A percentile compares a stretch with the other conserved stretches of the same genome.
Conservation (phyloP, 2,888 invertebrate species). For the Latrodectus elegans region DNA sequence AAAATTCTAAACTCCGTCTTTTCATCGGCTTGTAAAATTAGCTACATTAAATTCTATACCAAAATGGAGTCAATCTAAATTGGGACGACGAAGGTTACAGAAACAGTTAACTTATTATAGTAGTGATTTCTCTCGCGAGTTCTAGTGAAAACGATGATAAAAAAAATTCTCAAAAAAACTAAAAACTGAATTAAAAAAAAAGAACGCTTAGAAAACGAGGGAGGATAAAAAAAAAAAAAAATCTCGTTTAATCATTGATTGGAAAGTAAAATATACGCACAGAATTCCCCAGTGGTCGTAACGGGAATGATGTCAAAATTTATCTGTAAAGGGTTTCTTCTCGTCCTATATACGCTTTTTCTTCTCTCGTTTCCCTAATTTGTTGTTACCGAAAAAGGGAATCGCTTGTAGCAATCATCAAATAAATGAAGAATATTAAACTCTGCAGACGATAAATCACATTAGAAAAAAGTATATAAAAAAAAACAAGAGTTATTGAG, state of each 20-base stretch:
- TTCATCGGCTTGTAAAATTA: conserved; percentile 43
- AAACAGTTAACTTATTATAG: conserved; percentile 52
- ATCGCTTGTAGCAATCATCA: conserved; percentile 43
- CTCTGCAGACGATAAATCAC: conserved; percentile 54
- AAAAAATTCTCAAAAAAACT: conserved; percentile 7
- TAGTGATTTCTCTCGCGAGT: conserved; percentile 15
- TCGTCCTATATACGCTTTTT: conserved; percentile 12
- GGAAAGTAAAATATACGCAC: conserved; percentile 46
- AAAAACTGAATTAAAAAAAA: conserved; percentile 6
- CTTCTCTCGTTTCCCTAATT: conserved; percentile 20
- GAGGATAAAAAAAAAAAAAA: conserved; percentile 10
- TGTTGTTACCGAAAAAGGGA: conserved; percentile 21
- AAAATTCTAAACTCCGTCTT: conserved; percentile 25
- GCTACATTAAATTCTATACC: conserved; percentile 25
- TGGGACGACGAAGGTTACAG: conserved; percentile 19
- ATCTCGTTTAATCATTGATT: conserved; percentile 53
- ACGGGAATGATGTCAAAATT: conserved; percentile 51
- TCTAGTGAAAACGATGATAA: conserved; percentile 7
- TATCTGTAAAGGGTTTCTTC: conserved; percentile 34
- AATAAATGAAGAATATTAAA: conserved; percentile 60
- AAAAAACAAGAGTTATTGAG: conserved; percentile 44
- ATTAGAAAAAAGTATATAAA: neutral
- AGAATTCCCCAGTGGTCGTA: conserved; percentile 43
- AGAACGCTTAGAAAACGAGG: neutral
- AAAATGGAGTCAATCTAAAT: conserved; percentile 47